Evolutionary conservation across 2,888 invertebrate species (phyloP).

Genomic region (Drosophila meridiana): DNA sequence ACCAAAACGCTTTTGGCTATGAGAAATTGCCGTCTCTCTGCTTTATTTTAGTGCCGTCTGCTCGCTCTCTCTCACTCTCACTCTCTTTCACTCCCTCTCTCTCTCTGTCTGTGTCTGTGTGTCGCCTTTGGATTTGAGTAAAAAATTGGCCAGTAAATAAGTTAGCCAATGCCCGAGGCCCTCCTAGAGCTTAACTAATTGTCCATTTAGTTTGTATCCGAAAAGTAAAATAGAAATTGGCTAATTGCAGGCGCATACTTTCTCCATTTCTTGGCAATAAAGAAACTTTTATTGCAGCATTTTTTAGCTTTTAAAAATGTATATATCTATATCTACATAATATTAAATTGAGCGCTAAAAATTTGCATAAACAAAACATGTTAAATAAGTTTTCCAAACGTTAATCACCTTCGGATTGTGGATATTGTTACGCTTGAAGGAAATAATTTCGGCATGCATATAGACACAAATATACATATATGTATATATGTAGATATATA

Average conservation of each 20-base stretch:
- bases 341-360: constrained; percentile 19
- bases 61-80: neutral
- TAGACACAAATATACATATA: constrained; percentile 12
- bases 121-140: constrained; percentile 52
- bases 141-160: constrained; percentile 41
- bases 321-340: constrained; percentile 5
- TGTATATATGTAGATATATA: constrained; percentile 17
- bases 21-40: constrained; percentile 56
- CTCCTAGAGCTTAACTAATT: constrained; percentile 21
- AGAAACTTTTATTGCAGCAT: constrained; percentile 36
- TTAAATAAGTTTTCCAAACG: constrained; percentile 22
- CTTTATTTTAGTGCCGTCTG: constrained; percentile 52
- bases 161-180: neutral
- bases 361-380: constrained; percentile 47
- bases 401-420: constrained; percentile 51
- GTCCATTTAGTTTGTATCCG: constrained; percentile 3
- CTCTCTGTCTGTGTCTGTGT: constrained; percentile 8
- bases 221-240: neutral
- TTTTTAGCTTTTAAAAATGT: constrained; percentile 14
- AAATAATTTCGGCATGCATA: neutral
- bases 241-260: constrained; percentile 15
- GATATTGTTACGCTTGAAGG: constrained; percentile 39
- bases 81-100: neutral
- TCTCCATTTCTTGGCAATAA: constrained; percentile 18
- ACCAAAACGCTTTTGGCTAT: constrained; percentile 51